Evolutionary conservation across 2,888 invertebrate genomes (phyloP), one percentile per base, ranked within the genome.

Genomic region (Oxycera nigricornis): DNA sequence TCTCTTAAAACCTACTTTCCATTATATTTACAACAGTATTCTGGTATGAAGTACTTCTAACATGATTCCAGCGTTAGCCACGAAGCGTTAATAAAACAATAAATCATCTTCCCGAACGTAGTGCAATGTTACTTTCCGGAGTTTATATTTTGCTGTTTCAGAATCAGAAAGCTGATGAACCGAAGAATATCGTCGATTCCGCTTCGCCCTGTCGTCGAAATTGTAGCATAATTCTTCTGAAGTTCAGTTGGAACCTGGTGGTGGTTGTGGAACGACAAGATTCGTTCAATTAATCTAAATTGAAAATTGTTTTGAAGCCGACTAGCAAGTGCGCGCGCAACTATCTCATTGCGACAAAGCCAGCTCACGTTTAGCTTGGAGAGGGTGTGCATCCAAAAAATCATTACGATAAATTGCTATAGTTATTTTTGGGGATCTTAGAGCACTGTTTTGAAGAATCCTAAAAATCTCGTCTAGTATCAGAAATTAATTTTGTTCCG

Each of bases 251-350:
- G n/a, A 57, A 55, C 41, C 67, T 30, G 55, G 52, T 62, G 73
- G 28, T 39, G 55, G 30, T 30, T 1, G 73, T 26, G 30, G 6
- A 39, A 68, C 17, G 50, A 55, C 28, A 55, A 70, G 70, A 70
- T 70, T 55, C 73, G 20, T 52, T 52, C 73, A 73, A 73, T 73
- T 73, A 57, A 61, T 28, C 41, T 73, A 59, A 73, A 73, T 70
- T 70, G 55, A 52, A 46, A 55, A 52, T 59, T 72, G 31, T 50
- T 68, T 68, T 28, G 68, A 22, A 31, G 30, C 50, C 55, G 24
- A 55, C 24, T 2, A 55, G 24, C 59, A 73, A 73, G 73, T 73
- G 73, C 72, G 57, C 28, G 72, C 72, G 72, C 72, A 72, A 28
- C 57, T 39, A 35, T n/a, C n/a, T n/a, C 17, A 31, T 6, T 30